These are phyloP conservation scores for Oceanodroma tethys DNA, from an alignment of 2,113 vertebrate species.

Conservation along the genomic window DNA sequence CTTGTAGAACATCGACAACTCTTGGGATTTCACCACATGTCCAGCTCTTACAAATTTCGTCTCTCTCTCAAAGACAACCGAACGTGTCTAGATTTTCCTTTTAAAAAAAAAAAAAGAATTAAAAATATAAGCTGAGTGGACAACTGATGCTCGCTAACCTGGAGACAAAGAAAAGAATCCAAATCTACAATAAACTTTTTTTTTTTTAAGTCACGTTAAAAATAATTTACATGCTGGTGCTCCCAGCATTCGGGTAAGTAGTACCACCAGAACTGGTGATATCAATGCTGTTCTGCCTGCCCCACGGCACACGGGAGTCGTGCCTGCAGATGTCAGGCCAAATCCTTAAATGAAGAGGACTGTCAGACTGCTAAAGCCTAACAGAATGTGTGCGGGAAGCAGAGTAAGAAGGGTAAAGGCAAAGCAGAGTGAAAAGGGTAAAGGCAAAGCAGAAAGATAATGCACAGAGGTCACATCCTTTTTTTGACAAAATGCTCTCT, in stretches of 20 bases:
- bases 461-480: background rate
- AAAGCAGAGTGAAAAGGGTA: background rate
- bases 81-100: background rate
- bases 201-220: background rate
- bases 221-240: background rate
- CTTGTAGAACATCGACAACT: background rate
- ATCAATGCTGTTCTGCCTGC: background rate
- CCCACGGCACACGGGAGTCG: background rate
- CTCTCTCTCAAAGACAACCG: background rate
- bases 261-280: background rate
- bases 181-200: background rate
- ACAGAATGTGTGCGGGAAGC: too few relatives aligned
- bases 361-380: background rate
- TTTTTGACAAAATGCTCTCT: background rate
- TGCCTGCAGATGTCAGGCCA: background rate
- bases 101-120: background rate
- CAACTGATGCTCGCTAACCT: background rate
- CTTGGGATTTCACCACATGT: background rate
- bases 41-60: background rate
- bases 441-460: background rate
- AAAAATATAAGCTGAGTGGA: background rate
- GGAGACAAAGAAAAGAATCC: background rate
- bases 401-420: background rate
- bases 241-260: background rate
- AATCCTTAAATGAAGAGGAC: background rate